These are phyloP conservation scores for Anoplolepis gracilipes DNA, from an alignment of 1,140 invertebrate genomes.

Conservation along the genomic window DNA sequence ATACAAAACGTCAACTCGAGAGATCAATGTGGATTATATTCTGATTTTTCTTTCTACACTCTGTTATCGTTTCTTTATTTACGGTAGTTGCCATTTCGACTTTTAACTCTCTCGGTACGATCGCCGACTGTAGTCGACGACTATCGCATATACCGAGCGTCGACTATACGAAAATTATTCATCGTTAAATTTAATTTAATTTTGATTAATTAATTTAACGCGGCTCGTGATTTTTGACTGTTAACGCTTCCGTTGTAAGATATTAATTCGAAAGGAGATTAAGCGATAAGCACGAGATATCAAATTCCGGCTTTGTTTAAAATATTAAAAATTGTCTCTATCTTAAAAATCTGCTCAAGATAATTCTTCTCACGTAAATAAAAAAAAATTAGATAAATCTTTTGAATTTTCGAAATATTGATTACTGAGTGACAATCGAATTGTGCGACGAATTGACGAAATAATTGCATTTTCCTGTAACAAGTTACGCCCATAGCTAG, in stretches of 20 bases:
- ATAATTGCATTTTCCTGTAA: not conserved
- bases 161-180: no score
- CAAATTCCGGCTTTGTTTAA: not conserved
- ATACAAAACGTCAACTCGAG: not conserved
- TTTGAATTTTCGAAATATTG: not conserved
- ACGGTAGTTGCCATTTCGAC: not conserved
- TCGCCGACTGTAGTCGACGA: no score
- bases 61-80: not conserved
- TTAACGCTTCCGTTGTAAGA: no score
- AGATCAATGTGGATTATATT: not conserved
- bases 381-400: not conserved
- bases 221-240: no score
- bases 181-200: no score
- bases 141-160: no score
- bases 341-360: not conserved
- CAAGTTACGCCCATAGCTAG: conserved; percentile 10
- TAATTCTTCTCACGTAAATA: not conserved
- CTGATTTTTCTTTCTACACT: not conserved
- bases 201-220: no score
- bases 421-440: not conserved
- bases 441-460: not conserved
- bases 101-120: not conserved
- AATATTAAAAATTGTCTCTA: not conserved
- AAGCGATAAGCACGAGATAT: not conserved
- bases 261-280: no score